These are phyloP conservation scores for Drosophila rufa DNA, from an alignment of 1,140 invertebrate species.

Conservation along the genomic window DNA sequence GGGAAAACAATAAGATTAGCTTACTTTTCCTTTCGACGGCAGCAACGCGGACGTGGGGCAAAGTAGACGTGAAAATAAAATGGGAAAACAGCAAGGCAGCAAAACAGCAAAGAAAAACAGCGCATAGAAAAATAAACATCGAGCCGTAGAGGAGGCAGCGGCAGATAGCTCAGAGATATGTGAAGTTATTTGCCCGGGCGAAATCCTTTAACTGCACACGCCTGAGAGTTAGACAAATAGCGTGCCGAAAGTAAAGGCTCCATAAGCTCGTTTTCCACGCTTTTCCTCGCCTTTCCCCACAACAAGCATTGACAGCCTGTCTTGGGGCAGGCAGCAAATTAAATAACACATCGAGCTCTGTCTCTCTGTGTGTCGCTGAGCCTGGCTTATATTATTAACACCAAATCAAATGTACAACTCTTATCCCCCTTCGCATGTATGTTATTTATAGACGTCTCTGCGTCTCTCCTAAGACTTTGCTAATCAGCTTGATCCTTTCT, in stretches of 20 bases:
- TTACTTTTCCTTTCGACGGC: constrained; percentile 65
- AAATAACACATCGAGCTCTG: constrained; percentile 69
- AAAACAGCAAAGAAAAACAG: constrained; percentile 65
- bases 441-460: constrained; percentile 31
- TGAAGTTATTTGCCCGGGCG: constrained; percentile 66
- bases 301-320: constrained; percentile 53
- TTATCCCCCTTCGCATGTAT: constrained; percentile 15
- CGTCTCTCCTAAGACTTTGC: constrained; percentile 63
- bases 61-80: constrained; percentile 68
- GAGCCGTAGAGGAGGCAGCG: constrained; percentile 15
- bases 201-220: constrained; percentile 79
- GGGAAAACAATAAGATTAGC: constrained; percentile 83
- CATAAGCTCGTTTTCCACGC: constrained; percentile 42
- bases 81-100: constrained; percentile 45
- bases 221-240: constrained; percentile 79
- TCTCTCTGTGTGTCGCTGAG: constrained; percentile 41
- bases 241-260: constrained; percentile 57
- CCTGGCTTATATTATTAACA: constrained; percentile 78
- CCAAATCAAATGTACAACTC: constrained; percentile 58
- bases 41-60: constrained; percentile 17
- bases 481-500: constrained; percentile 79
- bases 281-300: not conserved
- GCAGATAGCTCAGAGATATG: constrained; percentile 45
- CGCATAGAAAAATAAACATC: constrained; percentile 79
- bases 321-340: constrained; percentile 66